Conservation (phyloP, 2,797 vertebrate species). For the Ctenopoma kingsleyae region DNA sequence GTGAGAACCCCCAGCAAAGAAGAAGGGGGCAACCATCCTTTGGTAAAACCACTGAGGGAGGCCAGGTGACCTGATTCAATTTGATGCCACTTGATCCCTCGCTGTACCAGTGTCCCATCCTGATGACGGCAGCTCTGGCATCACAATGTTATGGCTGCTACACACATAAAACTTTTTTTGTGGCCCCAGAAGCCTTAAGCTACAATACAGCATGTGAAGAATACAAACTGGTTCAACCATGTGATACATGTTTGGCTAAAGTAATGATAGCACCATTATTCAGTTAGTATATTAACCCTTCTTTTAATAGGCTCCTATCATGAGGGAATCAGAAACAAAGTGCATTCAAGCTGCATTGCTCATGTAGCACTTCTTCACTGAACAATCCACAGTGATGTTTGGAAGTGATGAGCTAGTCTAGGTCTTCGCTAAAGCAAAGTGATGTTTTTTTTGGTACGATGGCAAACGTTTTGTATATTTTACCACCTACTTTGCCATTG, state of each 20-base stretch:
- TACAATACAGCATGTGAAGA: conserved; percentile 74
- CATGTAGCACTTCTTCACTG: conserved; percentile 67
- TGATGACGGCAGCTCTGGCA: conserved; percentile 80
- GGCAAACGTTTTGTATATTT: conserved; percentile 49
- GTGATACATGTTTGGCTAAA: conserved; percentile 55
- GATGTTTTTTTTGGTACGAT: conserved; percentile 74
- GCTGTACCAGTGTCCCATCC: conserved; percentile 54
- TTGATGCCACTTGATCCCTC: conserved; percentile 40
- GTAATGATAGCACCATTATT: conserved; percentile 81
- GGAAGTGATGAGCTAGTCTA: conserved; percentile 37
- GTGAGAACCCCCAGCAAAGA: conserved; percentile 39
- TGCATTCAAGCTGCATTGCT: conserved; percentile 80
- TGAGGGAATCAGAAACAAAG: conserved; percentile 72
- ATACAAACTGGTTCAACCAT: conserved; percentile 62
- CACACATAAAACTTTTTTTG: conserved; percentile 55
- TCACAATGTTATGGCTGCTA: conserved; percentile 80
- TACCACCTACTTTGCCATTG: conserved; percentile 27
- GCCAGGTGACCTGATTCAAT: conserved; percentile 65
- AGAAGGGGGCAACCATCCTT: conserved; percentile 70
- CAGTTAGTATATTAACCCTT: conserved; percentile 64
- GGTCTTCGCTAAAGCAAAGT: conserved; percentile 47
- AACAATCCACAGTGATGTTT: conserved; percentile 72
- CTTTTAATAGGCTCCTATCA: conserved; percentile 37
- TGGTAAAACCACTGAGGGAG: conserved; percentile 75
- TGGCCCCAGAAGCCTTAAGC: conserved; percentile 49